Evolutionary conservation across 1,140 invertebrate species (phyloP).

Genomic region (Megalopta genalis): DNA sequence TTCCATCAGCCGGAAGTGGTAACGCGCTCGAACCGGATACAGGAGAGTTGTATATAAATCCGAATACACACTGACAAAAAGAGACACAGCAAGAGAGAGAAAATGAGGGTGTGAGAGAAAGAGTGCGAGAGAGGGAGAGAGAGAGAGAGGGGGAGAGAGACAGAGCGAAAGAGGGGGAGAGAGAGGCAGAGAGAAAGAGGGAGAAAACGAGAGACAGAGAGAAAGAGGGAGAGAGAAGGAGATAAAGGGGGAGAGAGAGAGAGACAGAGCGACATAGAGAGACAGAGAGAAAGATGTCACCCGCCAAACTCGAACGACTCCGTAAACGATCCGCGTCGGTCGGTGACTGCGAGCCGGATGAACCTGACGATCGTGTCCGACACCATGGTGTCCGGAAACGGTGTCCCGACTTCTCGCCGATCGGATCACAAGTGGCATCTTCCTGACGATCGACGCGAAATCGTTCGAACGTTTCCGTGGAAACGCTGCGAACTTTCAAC

Average conservation of each 20-base stretch:
- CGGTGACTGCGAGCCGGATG: too few relatives aligned
- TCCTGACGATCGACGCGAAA: constrained; percentile 34
- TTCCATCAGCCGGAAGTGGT: constrained; percentile 87
- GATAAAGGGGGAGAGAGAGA: too few relatives aligned
- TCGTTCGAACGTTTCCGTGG: background rate
- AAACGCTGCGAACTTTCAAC: constrained; percentile 22
- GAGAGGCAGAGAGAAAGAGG: too few relatives aligned
- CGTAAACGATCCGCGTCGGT: background rate
- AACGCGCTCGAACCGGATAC: constrained; percentile 90
- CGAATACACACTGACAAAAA: background rate
- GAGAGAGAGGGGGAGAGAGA: background rate
- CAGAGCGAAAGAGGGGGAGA: too few relatives aligned
- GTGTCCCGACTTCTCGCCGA: background rate
- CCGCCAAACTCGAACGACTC: background rate
- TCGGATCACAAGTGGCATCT: constrained; percentile 31
- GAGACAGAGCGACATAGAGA: too few relatives aligned
- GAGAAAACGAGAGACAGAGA: background rate
- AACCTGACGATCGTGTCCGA: background rate
- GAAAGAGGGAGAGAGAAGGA: too few relatives aligned
- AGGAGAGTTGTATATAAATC: constrained; percentile 92
- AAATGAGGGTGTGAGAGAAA: too few relatives aligned
- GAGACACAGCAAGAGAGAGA: background rate
- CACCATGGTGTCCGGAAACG: background rate
- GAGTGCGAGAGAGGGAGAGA: too few relatives aligned
- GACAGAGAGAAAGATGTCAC: constrained; percentile 15